A percentile compares a stretch with the other conserved stretches of the same genome.
Conservation (phyloP, 2,888 invertebrate genomes). For the Fissipunctia ypsillon region DNA sequence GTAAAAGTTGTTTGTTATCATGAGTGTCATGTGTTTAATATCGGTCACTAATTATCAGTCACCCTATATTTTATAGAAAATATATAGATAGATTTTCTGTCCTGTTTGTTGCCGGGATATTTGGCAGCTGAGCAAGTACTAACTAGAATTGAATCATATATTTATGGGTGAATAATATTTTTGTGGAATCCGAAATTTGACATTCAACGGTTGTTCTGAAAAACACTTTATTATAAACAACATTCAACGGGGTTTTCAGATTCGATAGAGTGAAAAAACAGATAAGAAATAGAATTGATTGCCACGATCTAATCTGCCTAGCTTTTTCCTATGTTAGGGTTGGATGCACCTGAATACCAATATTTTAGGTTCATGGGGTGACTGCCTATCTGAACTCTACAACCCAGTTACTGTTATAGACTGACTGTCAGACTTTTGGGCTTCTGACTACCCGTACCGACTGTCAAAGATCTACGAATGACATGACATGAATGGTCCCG, state of each 20-base stretch:
- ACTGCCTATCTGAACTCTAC: not conserved
- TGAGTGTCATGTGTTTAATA: too few species aligned
- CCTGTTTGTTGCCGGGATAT: conserved; percentile 6
- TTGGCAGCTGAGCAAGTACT: conserved; percentile 32
- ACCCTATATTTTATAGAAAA: too few species aligned
- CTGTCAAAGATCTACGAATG: too few species aligned
- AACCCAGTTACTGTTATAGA: not conserved
- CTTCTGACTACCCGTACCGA: too few species aligned
- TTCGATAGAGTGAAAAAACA: not conserved
- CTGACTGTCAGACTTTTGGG: not conserved
- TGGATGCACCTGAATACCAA: not conserved
- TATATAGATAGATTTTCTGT: too few species aligned
- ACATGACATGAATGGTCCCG: too few species aligned
- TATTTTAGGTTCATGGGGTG: not conserved
- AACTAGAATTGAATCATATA: conserved; percentile 23
- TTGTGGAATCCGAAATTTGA: conserved; percentile 19
- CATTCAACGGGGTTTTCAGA: not conserved
- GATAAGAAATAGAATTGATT: too few species aligned
- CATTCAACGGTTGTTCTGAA: conserved; percentile 1
- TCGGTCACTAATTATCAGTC: too few species aligned
- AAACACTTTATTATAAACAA: not conserved
- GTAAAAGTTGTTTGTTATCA: too few species aligned
- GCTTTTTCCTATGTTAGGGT: not conserved
- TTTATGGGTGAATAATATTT: conserved; percentile 25
- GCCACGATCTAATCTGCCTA: not conserved